These are phyloP conservation scores for Chironomus riparius DNA, from an alignment of 2,888 invertebrate genomes.

Conservation along the genomic window DNA sequence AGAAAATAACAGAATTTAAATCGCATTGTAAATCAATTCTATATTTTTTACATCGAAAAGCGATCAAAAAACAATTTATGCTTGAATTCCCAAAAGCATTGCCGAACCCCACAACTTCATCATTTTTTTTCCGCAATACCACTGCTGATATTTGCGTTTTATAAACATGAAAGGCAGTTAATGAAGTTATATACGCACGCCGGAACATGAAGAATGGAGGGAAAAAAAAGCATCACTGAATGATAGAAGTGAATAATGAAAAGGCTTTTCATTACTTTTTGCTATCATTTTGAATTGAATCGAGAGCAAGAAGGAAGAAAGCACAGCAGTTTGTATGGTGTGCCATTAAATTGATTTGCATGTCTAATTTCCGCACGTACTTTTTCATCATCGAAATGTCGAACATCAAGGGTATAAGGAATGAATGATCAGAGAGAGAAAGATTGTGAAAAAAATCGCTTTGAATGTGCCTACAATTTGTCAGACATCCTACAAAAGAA, in stretches of 20 bases:
- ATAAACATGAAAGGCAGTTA: constrained; percentile 16
- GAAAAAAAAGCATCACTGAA: background rate
- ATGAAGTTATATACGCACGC: constrained; percentile 15
- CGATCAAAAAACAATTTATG: background rate
- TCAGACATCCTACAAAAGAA: background rate
- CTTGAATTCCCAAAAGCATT: background rate
- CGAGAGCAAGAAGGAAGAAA: background rate
- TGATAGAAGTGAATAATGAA: constrained; percentile 6
- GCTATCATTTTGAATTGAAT: background rate
- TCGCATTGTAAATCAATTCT: no score
- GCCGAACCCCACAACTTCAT: no score
- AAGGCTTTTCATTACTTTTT: background rate
- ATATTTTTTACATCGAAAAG: background rate
- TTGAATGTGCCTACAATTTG: background rate
- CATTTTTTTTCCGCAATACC: background rate
- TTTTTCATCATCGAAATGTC: background rate
- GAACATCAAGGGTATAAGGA: background rate
- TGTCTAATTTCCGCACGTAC: constrained; percentile 19
- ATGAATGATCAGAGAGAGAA: background rate
- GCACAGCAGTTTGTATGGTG: background rate
- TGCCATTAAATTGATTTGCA: constrained; percentile 20
- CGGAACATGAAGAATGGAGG: background rate
- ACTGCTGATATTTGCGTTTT: background rate
- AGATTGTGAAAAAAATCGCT: background rate
- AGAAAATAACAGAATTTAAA: no score